These are phyloP conservation scores for Ptilodon capucinus DNA, from an alignment of 2,888 invertebrate genomes.

Conservation along the genomic window DNA sequence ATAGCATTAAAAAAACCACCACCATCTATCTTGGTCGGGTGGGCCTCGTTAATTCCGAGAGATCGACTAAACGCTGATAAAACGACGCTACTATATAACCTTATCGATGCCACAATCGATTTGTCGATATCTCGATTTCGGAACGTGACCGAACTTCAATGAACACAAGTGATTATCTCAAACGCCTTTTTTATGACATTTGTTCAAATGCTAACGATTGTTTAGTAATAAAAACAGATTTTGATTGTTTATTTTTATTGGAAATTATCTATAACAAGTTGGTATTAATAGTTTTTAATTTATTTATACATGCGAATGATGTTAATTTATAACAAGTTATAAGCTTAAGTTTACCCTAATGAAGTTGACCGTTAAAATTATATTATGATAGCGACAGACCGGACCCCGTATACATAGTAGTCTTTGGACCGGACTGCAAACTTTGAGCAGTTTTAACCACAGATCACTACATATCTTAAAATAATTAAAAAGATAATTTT, in stretches of 20 bases:
- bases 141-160: constrained; percentile 11
- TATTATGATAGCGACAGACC: no score
- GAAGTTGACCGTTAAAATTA: no score
- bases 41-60: constrained; percentile 48
- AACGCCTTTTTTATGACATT: background rate
- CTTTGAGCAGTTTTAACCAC: no score
- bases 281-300: background rate
- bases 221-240: background rate
- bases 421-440: no score
- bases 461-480: no score
- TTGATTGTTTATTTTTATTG: background rate
- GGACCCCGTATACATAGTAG: no score
- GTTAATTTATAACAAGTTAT: background rate
- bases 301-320: background rate
- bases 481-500: no score
- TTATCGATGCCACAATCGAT: constrained; percentile 56
- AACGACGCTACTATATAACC: constrained; percentile 51
- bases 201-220: background rate
- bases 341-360: background rate
- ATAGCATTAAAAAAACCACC: constrained; percentile 38
- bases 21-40: constrained; percentile 52
- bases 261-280: background rate
- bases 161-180: background rate
- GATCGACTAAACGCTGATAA: constrained; percentile 57
- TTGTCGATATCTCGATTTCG: constrained; percentile 51